Percentiles rank a stretch among this genome's conserved stretches.
Evolutionary conservation across 1,140 invertebrate species (phyloP).

Genomic region (Rhagoletis pomonella): DNA sequence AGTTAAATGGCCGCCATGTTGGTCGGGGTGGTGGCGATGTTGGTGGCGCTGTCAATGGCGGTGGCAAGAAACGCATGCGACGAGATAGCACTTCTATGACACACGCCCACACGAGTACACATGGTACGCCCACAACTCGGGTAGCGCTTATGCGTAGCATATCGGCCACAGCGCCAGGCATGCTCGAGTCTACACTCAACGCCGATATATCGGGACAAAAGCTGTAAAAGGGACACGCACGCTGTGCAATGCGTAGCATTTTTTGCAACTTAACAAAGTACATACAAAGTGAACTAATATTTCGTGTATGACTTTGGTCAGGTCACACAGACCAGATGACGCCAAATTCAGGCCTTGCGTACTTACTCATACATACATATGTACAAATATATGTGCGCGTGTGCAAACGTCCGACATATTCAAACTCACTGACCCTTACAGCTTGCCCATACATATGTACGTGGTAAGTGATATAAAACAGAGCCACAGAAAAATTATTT

Average conservation of each 20-base stretch:
- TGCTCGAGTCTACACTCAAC: conserved; percentile 39
- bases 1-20: conserved; percentile 12
- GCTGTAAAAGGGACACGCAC: not conserved
- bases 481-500: not conserved
- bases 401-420: not conserved
- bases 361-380: not conserved
- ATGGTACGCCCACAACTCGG: not conserved
- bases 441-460: not conserved
- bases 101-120: not conserved
- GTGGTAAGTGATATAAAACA: not conserved
- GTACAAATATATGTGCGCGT: not conserved
- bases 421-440: not conserved
- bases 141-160: conserved; percentile 55
- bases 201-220: conserved; percentile 41
- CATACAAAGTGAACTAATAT: not conserved
- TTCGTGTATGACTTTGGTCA: not conserved
- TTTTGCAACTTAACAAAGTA: not conserved
- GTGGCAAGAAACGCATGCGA: not conserved
- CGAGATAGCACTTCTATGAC: not conserved
- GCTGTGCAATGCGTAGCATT: not conserved
- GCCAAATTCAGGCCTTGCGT: not conserved
- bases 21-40: not conserved
- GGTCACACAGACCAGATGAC: not conserved
- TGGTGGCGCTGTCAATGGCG: not conserved
- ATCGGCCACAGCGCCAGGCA: conserved; percentile 21